Evolutionary conservation across 2,888 invertebrate species (phyloP).

Genomic region (Drosophila kokeensis): DNA sequence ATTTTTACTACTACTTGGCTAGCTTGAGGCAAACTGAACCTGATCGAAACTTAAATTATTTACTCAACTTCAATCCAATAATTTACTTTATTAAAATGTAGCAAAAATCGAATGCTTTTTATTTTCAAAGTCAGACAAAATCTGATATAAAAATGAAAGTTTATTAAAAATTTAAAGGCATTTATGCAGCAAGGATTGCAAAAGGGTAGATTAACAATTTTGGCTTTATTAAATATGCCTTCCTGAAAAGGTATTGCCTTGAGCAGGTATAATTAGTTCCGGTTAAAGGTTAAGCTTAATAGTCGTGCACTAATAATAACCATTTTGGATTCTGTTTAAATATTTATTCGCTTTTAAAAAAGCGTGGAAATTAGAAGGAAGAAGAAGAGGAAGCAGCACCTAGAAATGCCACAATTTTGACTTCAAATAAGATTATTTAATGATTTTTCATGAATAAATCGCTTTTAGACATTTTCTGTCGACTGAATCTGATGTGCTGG

Average conservation of each 20-base stretch:
- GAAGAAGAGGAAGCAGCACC: not conserved
- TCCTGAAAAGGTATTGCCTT: not conserved
- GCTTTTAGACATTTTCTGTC: constrained; percentile 3
- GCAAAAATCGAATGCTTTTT: constrained; percentile 2
- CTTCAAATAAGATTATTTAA: not conserved
- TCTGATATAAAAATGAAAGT: not conserved
- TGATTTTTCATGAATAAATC: constrained; percentile 1
- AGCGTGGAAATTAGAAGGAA: not conserved
- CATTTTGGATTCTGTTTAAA: not conserved
- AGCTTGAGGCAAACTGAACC: constrained; percentile 17
- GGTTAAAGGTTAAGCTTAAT: not conserved
- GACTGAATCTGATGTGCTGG: constrained; percentile 11
- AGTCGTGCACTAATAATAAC: not conserved
- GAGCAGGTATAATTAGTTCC: not conserved
- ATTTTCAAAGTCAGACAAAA: not conserved
- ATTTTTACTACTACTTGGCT: constrained; percentile 1
- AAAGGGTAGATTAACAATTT: not conserved
- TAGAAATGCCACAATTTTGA: not conserved
- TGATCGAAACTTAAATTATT: constrained; percentile 31
- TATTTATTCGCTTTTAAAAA: not conserved
- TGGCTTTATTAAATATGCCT: constrained; percentile 6
- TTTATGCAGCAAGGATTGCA: not conserved
- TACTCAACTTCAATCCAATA: constrained; percentile 19
- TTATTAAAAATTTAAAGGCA: constrained; percentile 29
- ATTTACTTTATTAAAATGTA: constrained; percentile 23